Evolutionary conservation across 1,140 invertebrate genomes (phyloP).

Genomic region (Piezodorus guildinii): DNA sequence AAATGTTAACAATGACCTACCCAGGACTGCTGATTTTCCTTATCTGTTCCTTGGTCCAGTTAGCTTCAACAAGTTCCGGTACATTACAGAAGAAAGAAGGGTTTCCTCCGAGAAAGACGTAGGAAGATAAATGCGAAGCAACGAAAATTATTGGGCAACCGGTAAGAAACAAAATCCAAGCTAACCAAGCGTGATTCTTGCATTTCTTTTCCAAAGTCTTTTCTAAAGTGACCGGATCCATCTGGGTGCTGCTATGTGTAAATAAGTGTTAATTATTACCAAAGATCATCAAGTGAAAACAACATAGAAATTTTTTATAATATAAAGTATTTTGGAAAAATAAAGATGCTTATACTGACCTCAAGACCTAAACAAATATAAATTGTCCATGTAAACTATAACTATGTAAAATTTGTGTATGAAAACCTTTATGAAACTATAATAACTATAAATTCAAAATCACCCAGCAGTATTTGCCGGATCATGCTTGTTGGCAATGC

Average conservation of each 20-base stretch:
- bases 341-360: too few relatives aligned
- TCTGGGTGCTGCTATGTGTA: neutral
- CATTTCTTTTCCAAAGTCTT: conserved; percentile 25
- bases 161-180: conserved; percentile 39
- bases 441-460: too few relatives aligned
- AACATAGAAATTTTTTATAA: too few relatives aligned
- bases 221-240: conserved; percentile 22
- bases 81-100: conserved; percentile 41
- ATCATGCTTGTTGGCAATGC: too few relatives aligned
- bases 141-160: conserved; percentile 40
- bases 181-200: conserved; percentile 31
- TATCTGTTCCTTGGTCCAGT: conserved; percentile 40
- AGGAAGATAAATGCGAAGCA: conserved; percentile 43
- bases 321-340: too few relatives aligned
- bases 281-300: too few relatives aligned
- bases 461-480: too few relatives aligned
- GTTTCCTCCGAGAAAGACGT: conserved; percentile 41
- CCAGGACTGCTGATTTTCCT: conserved; percentile 35
- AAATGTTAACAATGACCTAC: conserved; percentile 21
- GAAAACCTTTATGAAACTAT: too few relatives aligned
- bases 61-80: conserved; percentile 33
- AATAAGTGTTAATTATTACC: too few relatives aligned
- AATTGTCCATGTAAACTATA: too few relatives aligned
- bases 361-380: too few relatives aligned
- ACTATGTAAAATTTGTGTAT: too few relatives aligned